phyloP scores from a whole-genome alignment of 2,797 vertebrate genomes.

The Poecilia wingei region DNA sequence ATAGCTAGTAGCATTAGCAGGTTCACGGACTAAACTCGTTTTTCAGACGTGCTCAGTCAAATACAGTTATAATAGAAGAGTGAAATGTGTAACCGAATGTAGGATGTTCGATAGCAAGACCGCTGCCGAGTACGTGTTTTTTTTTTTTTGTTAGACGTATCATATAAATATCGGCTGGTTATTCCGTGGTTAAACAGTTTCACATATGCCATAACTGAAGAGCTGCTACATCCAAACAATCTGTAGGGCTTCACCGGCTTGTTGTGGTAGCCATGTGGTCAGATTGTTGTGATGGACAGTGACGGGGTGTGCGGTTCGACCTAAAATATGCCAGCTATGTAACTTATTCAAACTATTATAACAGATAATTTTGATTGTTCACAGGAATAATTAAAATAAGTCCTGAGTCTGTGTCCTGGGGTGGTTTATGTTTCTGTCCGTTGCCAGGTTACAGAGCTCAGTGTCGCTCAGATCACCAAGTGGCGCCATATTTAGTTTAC shows the following conservation, averaged over 20 bases:
- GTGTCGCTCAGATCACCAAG: slow-evolving; percentile 39
- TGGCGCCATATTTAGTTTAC: not conserved
- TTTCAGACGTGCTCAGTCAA: not conserved
- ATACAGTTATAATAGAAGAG: not conserved
- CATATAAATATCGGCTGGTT: not conserved
- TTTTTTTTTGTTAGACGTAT: not conserved
- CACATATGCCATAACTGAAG: not conserved
- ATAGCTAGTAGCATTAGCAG: slow-evolving; percentile 71
- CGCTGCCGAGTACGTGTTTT: not conserved
- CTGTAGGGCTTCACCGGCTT: slow-evolving; percentile 31
- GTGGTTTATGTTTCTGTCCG: slow-evolving; percentile 40
- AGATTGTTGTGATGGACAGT: slow-evolving; percentile 37
- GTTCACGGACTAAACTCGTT: slow-evolving; percentile 1
- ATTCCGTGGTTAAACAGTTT: not conserved
- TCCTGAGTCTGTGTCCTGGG: not conserved
- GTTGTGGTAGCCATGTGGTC: slow-evolving; percentile 70
- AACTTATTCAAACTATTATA: not conserved
- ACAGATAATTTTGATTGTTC: not conserved
- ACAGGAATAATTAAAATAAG: not conserved
- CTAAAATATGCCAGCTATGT: not conserved
- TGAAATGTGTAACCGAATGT: not conserved
- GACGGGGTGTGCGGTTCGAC: not conserved
- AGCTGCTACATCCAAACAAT: not conserved
- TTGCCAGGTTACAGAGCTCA: slow-evolving; percentile 64
- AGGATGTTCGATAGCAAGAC: not conserved